Evolutionary conservation across 2,113 vertebrate species (phyloP), one percentile per base, ranked within the genome.

Genomic region (Recurvirostra avosetta): DNA sequence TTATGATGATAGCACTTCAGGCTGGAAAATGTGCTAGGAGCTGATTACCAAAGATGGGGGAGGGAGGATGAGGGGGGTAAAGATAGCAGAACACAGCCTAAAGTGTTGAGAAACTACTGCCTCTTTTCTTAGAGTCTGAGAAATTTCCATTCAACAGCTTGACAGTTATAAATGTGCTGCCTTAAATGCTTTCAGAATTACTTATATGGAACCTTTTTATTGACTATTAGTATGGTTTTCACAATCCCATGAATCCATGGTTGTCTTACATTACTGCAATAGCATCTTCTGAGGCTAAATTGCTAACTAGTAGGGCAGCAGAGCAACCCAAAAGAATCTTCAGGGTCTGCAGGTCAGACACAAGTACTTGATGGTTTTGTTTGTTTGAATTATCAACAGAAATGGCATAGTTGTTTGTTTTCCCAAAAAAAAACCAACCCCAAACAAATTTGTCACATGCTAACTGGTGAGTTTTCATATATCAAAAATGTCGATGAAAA

Each of bases 181-280:
- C 41, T 90, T 82, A 94, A 91, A 79, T 66, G 49, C 30, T 94
- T 94, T 86, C 66, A 87, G 58, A 86, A 79, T 82, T 36, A 75
- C 84, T 87, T 86, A 41, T 34, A 41, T 9, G 52, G 40, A 66
- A 56, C 23, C 3, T 83, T 88, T 83, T 88, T 76, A 90, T 86
- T 90, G 70, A 68, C 41, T 79, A 52, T 86, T 75, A 65, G 41
- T 36, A 63, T 50, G 70, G 15, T 74, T 87, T 93, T 82, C 55
- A 59, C 38, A 90, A 47, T 74, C 29, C 41, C 6, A 88, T 72
- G 41, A 76, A 90, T 65, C 45, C 18, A 4, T 81, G 29, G 5
- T 43, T n/a, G 27, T 81, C 49, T 53, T 65, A 50, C 5, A 19
- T 30, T 77, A 18, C 63, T 87, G 40, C 45, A 78, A 62, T 25